These are phyloP conservation scores for Nephrotoma appendiculata DNA, from an alignment of 2,888 invertebrate species.

Conservation along the genomic window DNA sequence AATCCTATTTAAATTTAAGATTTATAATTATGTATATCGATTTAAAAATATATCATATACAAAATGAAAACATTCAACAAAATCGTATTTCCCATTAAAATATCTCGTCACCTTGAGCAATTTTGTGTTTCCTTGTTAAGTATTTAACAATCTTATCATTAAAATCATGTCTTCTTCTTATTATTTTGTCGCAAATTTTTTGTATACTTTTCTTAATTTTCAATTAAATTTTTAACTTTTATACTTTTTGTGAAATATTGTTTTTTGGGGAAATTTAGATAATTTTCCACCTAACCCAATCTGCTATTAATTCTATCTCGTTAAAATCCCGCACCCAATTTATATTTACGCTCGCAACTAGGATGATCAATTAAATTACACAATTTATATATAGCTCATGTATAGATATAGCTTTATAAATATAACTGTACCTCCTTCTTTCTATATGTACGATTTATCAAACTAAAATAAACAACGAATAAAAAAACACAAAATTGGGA, in stretches of 20 bases:
- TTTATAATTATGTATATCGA: background rate
- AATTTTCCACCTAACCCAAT: background rate
- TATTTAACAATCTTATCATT: background rate
- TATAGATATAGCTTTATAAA: background rate
- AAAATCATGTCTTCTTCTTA: background rate
- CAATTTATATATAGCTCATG: background rate
- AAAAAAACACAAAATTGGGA: background rate
- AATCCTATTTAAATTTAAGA: background rate
- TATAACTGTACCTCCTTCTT: background rate
- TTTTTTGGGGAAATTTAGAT: background rate
- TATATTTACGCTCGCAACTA: background rate
- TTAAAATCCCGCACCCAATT: background rate
- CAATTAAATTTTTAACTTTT: background rate
- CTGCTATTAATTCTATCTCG: background rate
- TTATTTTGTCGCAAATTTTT: background rate
- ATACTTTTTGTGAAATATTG: background rate
- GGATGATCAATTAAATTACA: background rate
- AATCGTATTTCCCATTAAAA: background rate
- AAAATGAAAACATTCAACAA: background rate
- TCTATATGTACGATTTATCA: background rate
- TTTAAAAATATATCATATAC: background rate
- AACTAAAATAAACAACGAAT: background rate
- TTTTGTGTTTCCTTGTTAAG: background rate
- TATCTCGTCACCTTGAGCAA: background rate
- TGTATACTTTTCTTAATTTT: background rate